These are phyloP conservation scores for Lithosia quadra DNA, from an alignment of 2,888 invertebrate genomes.

Conservation along the genomic window DNA sequence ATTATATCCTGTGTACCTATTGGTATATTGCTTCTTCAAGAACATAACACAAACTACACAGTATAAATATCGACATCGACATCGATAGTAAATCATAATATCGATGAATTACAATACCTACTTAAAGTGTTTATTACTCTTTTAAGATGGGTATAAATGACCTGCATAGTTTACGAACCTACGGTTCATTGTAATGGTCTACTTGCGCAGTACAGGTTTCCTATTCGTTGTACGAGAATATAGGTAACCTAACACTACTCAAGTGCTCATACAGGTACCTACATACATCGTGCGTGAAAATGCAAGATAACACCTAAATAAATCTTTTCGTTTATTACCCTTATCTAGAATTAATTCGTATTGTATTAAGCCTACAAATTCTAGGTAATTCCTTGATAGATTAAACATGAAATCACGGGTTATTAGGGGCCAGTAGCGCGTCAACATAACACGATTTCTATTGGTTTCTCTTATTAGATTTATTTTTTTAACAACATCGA, in stretches of 20 bases:
- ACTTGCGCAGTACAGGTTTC: constrained; percentile 30
- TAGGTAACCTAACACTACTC: constrained; percentile 22
- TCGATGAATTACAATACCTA: background rate
- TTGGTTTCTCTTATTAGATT: constrained; percentile 2
- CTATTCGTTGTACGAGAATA: constrained; percentile 17
- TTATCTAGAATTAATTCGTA: background rate
- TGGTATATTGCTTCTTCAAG: background rate
- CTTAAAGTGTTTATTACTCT: background rate
- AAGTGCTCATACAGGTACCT: background rate
- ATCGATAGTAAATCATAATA: background rate
- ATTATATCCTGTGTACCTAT: background rate
- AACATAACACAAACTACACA: background rate
- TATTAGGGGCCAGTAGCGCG: background rate
- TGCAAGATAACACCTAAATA: background rate
- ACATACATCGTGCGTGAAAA: background rate
- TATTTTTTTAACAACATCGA: background rate
- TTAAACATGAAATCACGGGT: background rate
- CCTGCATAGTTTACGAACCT: background rate
- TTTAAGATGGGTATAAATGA: background rate
- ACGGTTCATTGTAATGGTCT: constrained; percentile 27
- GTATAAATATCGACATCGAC: background rate
- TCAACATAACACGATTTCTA: background rate
- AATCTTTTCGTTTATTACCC: background rate
- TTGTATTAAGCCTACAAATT: background rate
- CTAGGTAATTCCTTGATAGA: background rate